Conservation (phyloP, 2,888 invertebrate genomes). For the Villa cingulata region DNA sequence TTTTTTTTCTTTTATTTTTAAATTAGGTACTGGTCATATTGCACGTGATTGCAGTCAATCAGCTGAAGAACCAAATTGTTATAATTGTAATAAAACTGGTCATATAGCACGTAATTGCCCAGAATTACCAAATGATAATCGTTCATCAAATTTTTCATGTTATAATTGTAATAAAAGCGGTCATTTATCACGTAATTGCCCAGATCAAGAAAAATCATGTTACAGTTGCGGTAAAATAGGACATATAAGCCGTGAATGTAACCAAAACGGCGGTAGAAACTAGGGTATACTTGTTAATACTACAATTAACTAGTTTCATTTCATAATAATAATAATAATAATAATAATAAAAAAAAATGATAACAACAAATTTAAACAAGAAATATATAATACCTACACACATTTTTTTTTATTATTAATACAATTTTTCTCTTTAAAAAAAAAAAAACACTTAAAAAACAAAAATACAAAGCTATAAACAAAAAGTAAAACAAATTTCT, state of each 20-base stretch:
- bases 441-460: constrained; percentile 1
- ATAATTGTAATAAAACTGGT: constrained; percentile 79
- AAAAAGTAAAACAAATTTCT: too few species aligned
- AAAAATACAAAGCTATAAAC: too few species aligned
- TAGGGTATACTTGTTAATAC: constrained; percentile 16
- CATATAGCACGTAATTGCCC: constrained; percentile 86
- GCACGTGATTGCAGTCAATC: constrained; percentile 83
- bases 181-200: constrained; percentile 79
- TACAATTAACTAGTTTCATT: constrained; percentile 5
- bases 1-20: too few species aligned
- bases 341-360: too few species aligned
- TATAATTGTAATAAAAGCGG: constrained; percentile 93
- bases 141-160: constrained; percentile 48
- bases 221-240: constrained; percentile 86
- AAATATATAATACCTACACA: constrained; percentile 8
- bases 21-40: constrained; percentile 69
- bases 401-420: not conserved
- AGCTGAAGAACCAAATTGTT: constrained; percentile 63
- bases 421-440: too few species aligned
- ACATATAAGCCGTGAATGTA: constrained; percentile 83
- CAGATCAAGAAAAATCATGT: constrained; percentile 73
- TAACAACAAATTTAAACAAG: constrained; percentile 9
- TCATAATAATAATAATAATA: too few species aligned
- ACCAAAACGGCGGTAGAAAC: constrained; percentile 48
- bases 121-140: constrained; percentile 35